A percentile compares a stretch with the other conserved stretches of the same genome.
Evolutionary conservation across 2,113 vertebrate genomes (phyloP).

Genomic region (Chiloscyllium plagiosum): DNA sequence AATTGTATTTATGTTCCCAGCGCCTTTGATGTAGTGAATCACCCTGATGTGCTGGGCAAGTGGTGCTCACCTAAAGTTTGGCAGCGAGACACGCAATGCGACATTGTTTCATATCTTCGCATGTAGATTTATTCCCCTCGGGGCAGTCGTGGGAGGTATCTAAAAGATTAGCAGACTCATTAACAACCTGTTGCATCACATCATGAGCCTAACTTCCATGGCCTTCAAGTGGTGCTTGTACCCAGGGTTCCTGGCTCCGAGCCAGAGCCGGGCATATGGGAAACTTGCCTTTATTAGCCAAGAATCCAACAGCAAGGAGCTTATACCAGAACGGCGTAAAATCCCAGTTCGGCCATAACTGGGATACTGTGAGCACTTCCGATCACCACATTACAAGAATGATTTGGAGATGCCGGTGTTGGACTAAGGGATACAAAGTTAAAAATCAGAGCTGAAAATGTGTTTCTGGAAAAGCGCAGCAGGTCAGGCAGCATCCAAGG

Average conservation of each 20-base stretch:
- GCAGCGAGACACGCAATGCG: neutral
- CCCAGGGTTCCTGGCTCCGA: neutral
- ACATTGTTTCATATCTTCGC: neutral
- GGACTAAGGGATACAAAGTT: too few species aligned
- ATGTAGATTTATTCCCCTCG: neutral
- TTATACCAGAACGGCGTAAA: too few species aligned
- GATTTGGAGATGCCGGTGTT: too few species aligned
- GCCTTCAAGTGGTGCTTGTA: neutral
- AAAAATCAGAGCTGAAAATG: too few species aligned
- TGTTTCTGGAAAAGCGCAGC: too few species aligned
- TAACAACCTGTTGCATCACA: neutral
- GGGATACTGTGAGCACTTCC: too few species aligned
- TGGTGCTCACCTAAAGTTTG: neutral
- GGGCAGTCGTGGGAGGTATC: neutral
- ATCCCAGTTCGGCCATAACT: too few species aligned
- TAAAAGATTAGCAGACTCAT: neutral
- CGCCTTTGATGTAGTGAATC: neutral
- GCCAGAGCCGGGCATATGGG: too few species aligned
- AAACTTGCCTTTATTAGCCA: too few species aligned
- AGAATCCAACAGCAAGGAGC: too few species aligned
- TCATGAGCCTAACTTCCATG: neutral
- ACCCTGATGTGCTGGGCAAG: neutral
- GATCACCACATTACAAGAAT: too few species aligned
- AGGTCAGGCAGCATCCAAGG: too few species aligned
- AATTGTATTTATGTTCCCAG: neutral